Base-by-base conservation (phyloP, 2,797 vertebrate species). In the Acipenser transmontanus region DNA sequence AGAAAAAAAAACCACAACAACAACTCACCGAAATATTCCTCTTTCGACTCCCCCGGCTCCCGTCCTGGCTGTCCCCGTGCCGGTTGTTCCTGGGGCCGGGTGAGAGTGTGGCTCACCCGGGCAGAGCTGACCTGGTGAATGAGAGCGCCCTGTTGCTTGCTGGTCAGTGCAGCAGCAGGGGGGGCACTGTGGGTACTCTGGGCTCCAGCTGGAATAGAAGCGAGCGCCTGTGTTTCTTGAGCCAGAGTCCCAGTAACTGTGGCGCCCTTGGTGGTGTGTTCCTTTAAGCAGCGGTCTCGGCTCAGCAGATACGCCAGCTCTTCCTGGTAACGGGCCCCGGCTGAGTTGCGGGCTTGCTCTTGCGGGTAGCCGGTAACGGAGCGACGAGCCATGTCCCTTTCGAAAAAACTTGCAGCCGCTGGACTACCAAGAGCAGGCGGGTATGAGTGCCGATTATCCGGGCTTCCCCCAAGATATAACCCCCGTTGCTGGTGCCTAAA, bases 11-110 rank as follows among this genome's bases (percentile, higher is more conserved):
- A 34, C 2, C 1, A 34, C 34, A 34, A 34, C 34, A 34, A 34
- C 34, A 70, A 76, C 90, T 93, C 81, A 94, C 93, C 92, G 73
- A 93, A 94, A 82, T 88, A 94, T 76, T 94, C 93, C 77, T 91
- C 91, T 2, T 91, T 84, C 68, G 66, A 87, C 87, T 77, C 91
- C 70, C 6, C 79, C 81, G 1, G 68, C 66, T 87, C 87, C 76
- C 91, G 76, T 70, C 6, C 79, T 80, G 1, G 72, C 62, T 49
- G 49, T 4, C 47, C 7, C 49, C 48, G 59, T 34, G 34, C 74
- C 50, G 76, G 78, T 2, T 90, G 34, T 48, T 79, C 76, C 62
- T 78, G 73, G 50, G 77, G 70, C 66, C 76, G 77, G 63, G 70
- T 8, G 63, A 20, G 47, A 7, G 6, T 6, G 49, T 49, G 14